Evolutionary conservation across 2,888 invertebrate species (phyloP), one percentile per base, ranked within the genome.

Genomic region (Ectropis crepuscularia): DNA sequence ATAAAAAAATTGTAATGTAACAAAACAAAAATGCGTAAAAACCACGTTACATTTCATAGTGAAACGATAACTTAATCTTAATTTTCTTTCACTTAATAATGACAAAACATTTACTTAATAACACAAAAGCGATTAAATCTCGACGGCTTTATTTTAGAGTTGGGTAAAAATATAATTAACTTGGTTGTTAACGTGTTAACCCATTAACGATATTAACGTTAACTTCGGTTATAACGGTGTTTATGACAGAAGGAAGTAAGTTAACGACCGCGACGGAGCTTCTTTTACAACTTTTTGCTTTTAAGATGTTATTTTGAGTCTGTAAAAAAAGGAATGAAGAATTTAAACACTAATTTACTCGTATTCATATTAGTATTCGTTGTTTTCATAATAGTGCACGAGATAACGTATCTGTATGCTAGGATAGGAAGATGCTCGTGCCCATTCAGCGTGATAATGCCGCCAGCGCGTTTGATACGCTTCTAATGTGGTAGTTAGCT

Each of bases 221-320:
- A 86, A 78, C 79, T 72, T 78, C 81, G 77, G 78, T 74, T 76
- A 74, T 72, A 77, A 76, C 73, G 69, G 73, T 76, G 81, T 82
- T 83, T 83, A 82, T 78, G 83, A 78, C 80, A 75, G 78, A 78
- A 78, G 88, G 87, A 87, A 86, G 86, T 82, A 74, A 77, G 58
- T 79, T 77, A 59, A 82, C 70, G 74, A 71, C 73, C 77, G 74
- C 76, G 80, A 83, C 72, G 72, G 60, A 64, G 50, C 46, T 47
- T 39, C 43, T 65, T 66, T 68, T 64, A 69, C 69, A 68, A 70
- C 69, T 72, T 65, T 61, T 72, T 66, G 54, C 53, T 72, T 68
- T 74, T 73, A 55, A 37, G 39, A 12, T 41, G 36, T 70, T 69
- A 70, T 69, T 72, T 74, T 65, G 36, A 46, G 6, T 2, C 11